Evolutionary conservation across 2,888 invertebrate species (phyloP).

Genomic region (Malachius bipustulatus): DNA sequence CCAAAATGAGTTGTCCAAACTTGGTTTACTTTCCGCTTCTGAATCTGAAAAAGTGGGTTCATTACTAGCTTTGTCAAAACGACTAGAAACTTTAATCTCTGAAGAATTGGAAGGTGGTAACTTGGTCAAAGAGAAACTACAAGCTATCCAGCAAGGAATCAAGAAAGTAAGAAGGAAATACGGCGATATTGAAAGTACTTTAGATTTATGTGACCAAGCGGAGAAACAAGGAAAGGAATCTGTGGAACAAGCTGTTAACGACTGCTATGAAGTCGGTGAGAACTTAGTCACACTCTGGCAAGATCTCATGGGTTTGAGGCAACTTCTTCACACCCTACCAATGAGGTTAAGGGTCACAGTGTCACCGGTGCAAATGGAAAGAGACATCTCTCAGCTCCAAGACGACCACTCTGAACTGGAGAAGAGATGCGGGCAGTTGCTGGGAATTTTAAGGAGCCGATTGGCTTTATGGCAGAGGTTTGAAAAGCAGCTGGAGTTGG

Average conservation of each 20-base stretch:
- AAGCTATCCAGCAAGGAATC: constrained; percentile 61
- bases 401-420: constrained; percentile 64
- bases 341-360: constrained; percentile 63
- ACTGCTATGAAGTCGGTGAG: constrained; percentile 58
- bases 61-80: constrained; percentile 55
- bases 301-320: constrained; percentile 62
- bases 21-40: constrained; percentile 58
- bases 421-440: constrained; percentile 55
- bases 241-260: constrained; percentile 62
- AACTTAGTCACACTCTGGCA: constrained; percentile 64
- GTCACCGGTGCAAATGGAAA: constrained; percentile 54
- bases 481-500: constrained; percentile 64
- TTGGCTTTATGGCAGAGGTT: constrained; percentile 64
- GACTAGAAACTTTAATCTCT: constrained; percentile 56
- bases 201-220: constrained; percentile 63
- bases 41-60: constrained; percentile 70
- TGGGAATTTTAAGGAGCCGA: constrained; percentile 51
- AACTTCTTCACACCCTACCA: constrained; percentile 66
- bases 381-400: constrained; percentile 61
- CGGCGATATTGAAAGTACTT: constrained; percentile 43
- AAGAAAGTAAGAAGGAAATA: constrained; percentile 56
- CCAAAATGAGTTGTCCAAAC: constrained; percentile 64
- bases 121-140: constrained; percentile 61
- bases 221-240: constrained; percentile 64
- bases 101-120: constrained; percentile 69